Conservation (phyloP, 2,113 vertebrate species). For the Saguinus imperator region DNA sequence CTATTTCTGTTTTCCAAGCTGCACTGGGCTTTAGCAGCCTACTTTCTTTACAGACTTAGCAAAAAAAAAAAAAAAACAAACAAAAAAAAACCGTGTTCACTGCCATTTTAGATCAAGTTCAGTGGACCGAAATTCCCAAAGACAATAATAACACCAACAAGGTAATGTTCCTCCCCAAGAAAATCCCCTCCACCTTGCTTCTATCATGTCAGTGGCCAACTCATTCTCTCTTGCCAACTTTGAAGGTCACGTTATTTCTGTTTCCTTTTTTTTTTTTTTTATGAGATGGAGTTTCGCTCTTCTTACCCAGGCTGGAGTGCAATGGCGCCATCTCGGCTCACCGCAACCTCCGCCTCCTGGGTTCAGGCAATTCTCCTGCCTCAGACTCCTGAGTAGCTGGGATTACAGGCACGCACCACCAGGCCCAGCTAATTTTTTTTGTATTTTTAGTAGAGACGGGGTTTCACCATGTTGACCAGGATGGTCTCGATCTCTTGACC, state of each 20-base stretch:
- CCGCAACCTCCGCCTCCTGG: too few relatives aligned
- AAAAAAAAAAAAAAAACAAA: background rate
- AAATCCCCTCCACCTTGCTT: background rate
- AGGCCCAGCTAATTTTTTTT: too few relatives aligned
- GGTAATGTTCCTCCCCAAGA: background rate
- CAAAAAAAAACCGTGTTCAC: background rate
- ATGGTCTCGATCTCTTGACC: too few relatives aligned
- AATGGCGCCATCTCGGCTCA: too few relatives aligned
- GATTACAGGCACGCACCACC: too few relatives aligned
- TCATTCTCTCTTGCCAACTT: background rate
- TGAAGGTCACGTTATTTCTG: background rate
- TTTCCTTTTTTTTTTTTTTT: too few relatives aligned
- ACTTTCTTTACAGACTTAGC: background rate
- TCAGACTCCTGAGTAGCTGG: too few relatives aligned
- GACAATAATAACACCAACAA: accelerated
- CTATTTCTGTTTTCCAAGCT: background rate
- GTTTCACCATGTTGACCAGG: too few relatives aligned
- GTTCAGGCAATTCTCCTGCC: too few relatives aligned
- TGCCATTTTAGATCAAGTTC: background rate
- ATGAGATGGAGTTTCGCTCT: too few relatives aligned
- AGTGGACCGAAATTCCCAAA: background rate
- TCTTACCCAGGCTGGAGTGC: too few relatives aligned
- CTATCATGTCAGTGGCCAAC: background rate
- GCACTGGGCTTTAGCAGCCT: background rate
- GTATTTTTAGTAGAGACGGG: too few relatives aligned